Conservation (phyloP, 2,113 vertebrate genomes). For the Ophiodon elongatus region DNA sequence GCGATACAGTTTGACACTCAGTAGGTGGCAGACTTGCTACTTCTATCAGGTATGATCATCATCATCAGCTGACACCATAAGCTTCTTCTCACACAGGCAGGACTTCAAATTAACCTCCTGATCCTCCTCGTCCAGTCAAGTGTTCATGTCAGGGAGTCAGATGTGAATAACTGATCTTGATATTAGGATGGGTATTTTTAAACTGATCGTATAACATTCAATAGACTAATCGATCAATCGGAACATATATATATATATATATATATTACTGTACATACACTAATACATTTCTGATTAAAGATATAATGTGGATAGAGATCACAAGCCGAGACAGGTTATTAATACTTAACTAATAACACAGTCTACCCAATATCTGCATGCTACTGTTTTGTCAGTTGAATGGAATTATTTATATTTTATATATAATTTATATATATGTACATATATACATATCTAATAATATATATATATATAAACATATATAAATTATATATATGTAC, state of each 20-base stretch:
- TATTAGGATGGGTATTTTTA: background rate
- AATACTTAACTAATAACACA: too few species aligned
- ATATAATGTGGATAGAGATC: too few species aligned
- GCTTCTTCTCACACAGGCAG: background rate
- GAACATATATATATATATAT: background rate
- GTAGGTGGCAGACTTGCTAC: slow-evolving; percentile 16
- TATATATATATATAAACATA: too few species aligned
- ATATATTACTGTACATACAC: too few species aligned
- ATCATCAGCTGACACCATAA: background rate
- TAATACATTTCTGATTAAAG: too few species aligned
- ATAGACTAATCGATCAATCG: background rate
- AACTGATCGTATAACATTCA: background rate
- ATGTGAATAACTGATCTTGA: background rate
- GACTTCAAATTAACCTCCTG: background rate
- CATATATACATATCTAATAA: too few species aligned
- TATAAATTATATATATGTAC: too few species aligned
- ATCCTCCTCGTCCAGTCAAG: background rate
- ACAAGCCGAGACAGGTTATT: too few species aligned
- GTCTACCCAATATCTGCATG: too few species aligned
- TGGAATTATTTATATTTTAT: too few species aligned
- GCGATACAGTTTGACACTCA: background rate
- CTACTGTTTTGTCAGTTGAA: too few species aligned
- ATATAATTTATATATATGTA: too few species aligned
- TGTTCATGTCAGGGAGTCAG: background rate
- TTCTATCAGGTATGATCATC: background rate